These are phyloP conservation scores for Atrichornis clamosus DNA, from an alignment of 2,113 vertebrate genomes.

Conservation along the genomic window DNA sequence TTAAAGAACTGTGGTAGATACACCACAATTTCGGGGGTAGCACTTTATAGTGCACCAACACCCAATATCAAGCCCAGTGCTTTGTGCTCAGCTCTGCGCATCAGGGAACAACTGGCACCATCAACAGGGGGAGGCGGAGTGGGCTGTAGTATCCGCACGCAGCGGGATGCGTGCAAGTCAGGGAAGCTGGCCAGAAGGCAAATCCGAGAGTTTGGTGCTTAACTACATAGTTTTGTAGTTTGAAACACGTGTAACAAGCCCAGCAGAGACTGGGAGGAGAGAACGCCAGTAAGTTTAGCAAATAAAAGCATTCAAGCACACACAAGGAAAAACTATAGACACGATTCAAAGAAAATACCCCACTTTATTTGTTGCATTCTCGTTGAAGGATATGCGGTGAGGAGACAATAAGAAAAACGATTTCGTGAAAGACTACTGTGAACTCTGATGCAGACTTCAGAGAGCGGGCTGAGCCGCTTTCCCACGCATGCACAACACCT, in stretches of 20 bases:
- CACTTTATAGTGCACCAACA: background rate
- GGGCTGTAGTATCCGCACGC: background rate
- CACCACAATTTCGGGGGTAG: rapidly evolving
- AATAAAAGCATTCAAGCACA: background rate
- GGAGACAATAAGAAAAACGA: background rate
- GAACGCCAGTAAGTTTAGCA: background rate
- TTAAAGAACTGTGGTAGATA: rapidly evolving
- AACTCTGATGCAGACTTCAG: background rate
- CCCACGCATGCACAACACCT: background rate
- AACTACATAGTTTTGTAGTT: background rate
- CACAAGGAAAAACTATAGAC: background rate
- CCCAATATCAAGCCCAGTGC: background rate
- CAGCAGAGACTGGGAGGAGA: background rate
- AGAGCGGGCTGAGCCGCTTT: background rate
- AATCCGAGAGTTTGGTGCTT: background rate
- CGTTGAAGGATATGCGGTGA: background rate
- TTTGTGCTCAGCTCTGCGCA: rapidly evolving
- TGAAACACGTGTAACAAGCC: background rate
- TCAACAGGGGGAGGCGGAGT: background rate
- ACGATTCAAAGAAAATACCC: background rate
- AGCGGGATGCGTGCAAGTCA: rapidly evolving
- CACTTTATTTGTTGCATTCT: background rate
- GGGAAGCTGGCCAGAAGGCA: background rate
- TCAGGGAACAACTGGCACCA: background rate
- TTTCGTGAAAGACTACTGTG: background rate